Evolutionary conservation across 2,113 vertebrate genomes (phyloP), one percentile per base, ranked within the genome.

Genomic region (Capreolus pygargus): DNA sequence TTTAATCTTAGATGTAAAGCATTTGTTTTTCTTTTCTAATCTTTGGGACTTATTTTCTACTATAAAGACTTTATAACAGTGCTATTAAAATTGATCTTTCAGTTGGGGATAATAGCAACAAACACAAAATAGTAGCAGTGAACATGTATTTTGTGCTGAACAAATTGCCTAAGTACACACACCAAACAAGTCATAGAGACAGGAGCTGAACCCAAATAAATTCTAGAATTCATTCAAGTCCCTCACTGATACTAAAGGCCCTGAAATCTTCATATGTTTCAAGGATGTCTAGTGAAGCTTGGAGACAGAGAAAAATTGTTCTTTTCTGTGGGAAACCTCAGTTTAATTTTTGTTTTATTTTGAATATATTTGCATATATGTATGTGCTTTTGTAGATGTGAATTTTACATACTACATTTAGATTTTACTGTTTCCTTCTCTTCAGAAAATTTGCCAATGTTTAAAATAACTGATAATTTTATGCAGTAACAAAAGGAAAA

Each of bases 401-500:
- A 0, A 9, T 61, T 94, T 12, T 89, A 43, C n/a, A 19, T 12
- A 19, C 23, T 87, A 1, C 33, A 52, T 61, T 54, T 96, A 9
- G 45, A 54, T 81, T 93, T 43, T 25, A 39, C 33, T 96, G 1
- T 94, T 89, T 79, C 28, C 61, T 83, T 89, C 30, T 94, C 70
- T 88, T 88, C 6, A 94, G 78, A 96, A 95, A 84, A 50, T 86
- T 14, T 79, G 21, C 50, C 67, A 96, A 45, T 54, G 45, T 84
- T 93, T 95, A 89, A 83, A 92, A 47, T 76, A 55, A 93, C 78
- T 47, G 14, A 15, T 67, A 70, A 60, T 88, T 98, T 98, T 55
- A 95, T 57, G 82, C 93, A 78, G 47, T 83, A 83, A 93, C 30
- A 11, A 67, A 94, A 86, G 67, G n/a, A 93, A 97, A 90, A 55